Evolutionary conservation across 2,113 vertebrate genomes (phyloP).

Genomic region (Pygoscelis antarcticus): DNA sequence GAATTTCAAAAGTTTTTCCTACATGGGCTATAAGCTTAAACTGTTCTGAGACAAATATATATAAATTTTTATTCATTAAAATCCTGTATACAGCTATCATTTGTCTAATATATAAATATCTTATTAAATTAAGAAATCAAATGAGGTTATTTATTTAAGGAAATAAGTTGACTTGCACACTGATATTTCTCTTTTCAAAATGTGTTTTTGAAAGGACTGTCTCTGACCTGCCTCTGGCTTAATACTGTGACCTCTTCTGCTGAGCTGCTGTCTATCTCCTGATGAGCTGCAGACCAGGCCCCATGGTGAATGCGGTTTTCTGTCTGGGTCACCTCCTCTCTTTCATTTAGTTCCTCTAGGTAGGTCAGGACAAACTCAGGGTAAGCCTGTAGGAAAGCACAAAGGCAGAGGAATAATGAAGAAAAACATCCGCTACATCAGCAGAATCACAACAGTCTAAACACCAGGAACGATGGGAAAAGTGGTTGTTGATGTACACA

Average conservation of each 20-base stretch:
- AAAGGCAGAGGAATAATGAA: slow-evolving; percentile 40
- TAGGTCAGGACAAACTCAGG: slow-evolving; percentile 80
- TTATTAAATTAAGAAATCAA: neutral
- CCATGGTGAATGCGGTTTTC: slow-evolving; percentile 52
- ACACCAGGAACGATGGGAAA: neutral
- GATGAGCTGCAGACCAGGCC: slow-evolving; percentile 56
- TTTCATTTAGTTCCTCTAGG: slow-evolving; percentile 74
- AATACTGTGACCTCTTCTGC: slow-evolving; percentile 68
- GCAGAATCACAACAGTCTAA: neutral
- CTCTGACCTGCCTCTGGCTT: slow-evolving; percentile 68
- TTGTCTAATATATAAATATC: neutral
- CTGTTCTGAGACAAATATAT: neutral
- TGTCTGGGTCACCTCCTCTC: slow-evolving; percentile 70
- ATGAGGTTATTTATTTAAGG: neutral
- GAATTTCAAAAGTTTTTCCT: neutral
- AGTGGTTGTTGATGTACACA: neutral
- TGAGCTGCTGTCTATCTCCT: slow-evolving; percentile 50
- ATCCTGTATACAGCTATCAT: neutral
- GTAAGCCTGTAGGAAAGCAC: slow-evolving; percentile 72
- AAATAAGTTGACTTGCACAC: neutral
- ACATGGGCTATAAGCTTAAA: neutral
- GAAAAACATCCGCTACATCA: slow-evolving; percentile 15
- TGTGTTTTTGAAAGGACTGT: slow-evolving; percentile 33
- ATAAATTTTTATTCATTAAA: neutral
- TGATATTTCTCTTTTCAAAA: slow-evolving; percentile 54